Base-by-base conservation (phyloP, 2,888 invertebrate genomes). In the Cheilosia variabilis region DNA sequence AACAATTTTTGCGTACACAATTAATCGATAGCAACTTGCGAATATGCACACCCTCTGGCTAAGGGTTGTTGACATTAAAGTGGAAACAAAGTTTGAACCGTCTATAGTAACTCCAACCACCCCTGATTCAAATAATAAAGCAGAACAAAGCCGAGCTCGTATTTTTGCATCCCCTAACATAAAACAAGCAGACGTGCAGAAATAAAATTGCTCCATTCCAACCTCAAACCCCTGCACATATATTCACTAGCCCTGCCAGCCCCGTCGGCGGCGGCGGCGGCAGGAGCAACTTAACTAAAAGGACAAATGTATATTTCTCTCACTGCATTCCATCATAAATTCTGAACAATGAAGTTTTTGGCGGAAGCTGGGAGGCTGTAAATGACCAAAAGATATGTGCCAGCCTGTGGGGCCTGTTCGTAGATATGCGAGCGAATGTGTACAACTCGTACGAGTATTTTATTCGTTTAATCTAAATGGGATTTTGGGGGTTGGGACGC, bases 381-480 rank as follows among this genome's bases (percentile, higher is more conserved):
- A 84, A 84, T 84, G 84, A 69, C 77, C 65, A 79, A 24, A 37
- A 68, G 63, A 52, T 41, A 34, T 71, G 22, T 69, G 43, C n/a
- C 53, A 75, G 37, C 55, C 55, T 24, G 6, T n/a, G 55, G 47
- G 22, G 17, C 15, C 22, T 45, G 37, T 47, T n/a, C 62, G 37
- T 27, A 62, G 24, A 62, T 17, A 4, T 37, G 13, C 37, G 37
- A 24, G 13, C 37, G 37, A 24, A n/a, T 62, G 15, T 37, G 52
- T n/a, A 5, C 31, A 31, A 9, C 45, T 58, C 45, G 45, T 47
- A 77, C 47, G 47, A 60, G 65, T 5, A 55, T 24, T 53, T 82
- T 66, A 82, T 82, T 78, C 82, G 82, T 78, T 78, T 62, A 72
- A 83, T 78, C 83, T 83, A 78, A 78, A 83, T 78, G 78, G 68